Evolutionary conservation across 1,140 invertebrate species (phyloP).

Genomic region (Brachionus manjavacas): DNA sequence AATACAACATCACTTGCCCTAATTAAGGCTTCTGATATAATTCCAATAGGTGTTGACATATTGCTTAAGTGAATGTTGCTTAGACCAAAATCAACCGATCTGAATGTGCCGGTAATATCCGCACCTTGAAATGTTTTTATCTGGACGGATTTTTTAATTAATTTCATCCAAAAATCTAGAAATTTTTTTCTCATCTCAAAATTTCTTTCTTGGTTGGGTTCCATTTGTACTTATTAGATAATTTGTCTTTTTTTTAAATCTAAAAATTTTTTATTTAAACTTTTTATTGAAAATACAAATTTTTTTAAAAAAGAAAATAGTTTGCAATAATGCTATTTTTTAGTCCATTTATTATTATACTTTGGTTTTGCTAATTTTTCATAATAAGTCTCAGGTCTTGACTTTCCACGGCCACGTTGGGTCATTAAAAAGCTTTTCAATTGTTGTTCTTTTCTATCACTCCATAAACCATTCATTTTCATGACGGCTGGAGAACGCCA

Average conservation of each 20-base stretch:
- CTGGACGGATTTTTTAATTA: conserved; percentile 46
- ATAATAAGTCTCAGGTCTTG: background rate
- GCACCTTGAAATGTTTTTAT: conserved; percentile 50
- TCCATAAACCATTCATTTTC: background rate
- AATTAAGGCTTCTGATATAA: conserved; percentile 50
- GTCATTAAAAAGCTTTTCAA: conserved; percentile 19
- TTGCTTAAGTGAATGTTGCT: conserved; percentile 50
- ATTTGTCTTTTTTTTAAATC: background rate
- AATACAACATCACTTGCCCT: conserved; percentile 51
- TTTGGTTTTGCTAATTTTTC: conserved; percentile 33
- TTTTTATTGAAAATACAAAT: background rate
- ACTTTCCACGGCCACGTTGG: conserved; percentile 33
- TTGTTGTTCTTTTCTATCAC: conserved; percentile 34
- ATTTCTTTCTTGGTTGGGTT: conserved; percentile 47
- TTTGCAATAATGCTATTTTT: background rate
- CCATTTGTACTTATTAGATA: conserved; percentile 9
- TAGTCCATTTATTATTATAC: conserved; percentile 22
- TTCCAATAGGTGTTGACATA: conserved; percentile 53
- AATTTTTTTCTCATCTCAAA: conserved; percentile 52
- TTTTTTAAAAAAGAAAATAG: background rate
- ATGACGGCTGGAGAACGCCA: conserved; percentile 6
- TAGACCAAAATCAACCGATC: conserved; percentile 50
- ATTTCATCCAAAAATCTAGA: conserved; percentile 48
- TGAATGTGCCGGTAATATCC: conserved; percentile 47
- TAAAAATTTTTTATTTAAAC: background rate